These are phyloP conservation scores for Cyprinodon variegatus DNA, from an alignment of 2,113 vertebrate species.

Conservation along the genomic window DNA sequence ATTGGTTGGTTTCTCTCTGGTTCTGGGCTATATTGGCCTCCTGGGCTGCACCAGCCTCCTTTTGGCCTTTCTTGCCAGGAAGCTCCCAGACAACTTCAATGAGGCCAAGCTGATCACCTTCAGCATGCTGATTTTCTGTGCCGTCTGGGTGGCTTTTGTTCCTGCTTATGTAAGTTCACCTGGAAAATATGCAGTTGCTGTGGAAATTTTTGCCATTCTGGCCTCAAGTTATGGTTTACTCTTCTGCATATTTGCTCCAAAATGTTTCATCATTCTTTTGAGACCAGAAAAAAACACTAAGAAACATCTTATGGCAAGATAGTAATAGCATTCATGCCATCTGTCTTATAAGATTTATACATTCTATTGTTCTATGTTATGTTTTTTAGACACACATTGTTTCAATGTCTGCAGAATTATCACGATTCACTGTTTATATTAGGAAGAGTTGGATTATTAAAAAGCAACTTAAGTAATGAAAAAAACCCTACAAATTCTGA, in stretches of 20 bases:
- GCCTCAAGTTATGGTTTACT: conserved; percentile 66
- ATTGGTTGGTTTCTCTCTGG: conserved; percentile 71
- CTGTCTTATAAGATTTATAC: not conserved
- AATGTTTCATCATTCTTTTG: conserved; percentile 78
- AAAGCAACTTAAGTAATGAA: not conserved
- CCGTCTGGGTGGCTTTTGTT: conserved; percentile 76
- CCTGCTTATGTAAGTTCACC: conserved; percentile 79
- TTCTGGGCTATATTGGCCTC: conserved; percentile 81
- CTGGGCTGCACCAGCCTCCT: conserved; percentile 75
- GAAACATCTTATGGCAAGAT: conserved; percentile 70
- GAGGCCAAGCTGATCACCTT: conserved; percentile 79
- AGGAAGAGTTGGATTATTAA: too few species aligned
- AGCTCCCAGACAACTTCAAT: conserved; percentile 74
- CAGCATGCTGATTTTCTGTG: conserved; percentile 82
- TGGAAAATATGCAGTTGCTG: conserved; percentile 70
- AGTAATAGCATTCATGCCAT: not conserved
- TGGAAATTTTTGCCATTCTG: conserved; percentile 78
- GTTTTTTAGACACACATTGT: not conserved
- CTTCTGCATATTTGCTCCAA: conserved; percentile 76
- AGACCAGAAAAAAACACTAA: conserved; percentile 74
- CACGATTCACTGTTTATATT: not conserved
- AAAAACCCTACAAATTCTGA: not conserved
- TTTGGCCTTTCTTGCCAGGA: conserved; percentile 78
- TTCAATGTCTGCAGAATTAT: not conserved
- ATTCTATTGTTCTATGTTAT: not conserved